These are phyloP conservation scores for Conus ventricosus DNA, from an alignment of 1,140 invertebrate species.

Conservation along the genomic window DNA sequence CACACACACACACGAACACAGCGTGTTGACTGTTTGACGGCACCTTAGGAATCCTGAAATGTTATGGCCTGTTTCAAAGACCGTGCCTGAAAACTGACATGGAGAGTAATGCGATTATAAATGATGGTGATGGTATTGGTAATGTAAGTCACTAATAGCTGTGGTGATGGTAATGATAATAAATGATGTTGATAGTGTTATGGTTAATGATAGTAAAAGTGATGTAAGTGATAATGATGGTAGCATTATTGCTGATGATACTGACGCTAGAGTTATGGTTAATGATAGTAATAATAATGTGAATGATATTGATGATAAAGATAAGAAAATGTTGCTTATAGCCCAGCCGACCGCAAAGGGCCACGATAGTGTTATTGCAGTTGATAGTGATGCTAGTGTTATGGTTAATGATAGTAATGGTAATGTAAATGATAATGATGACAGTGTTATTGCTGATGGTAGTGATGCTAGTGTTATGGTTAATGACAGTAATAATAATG, in stretches of 20 bases:
- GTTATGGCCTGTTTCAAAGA: too few species aligned
- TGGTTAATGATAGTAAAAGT: background rate
- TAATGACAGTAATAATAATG: slow-evolving; percentile 12
- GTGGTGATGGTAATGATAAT: background rate
- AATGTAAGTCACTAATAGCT: background rate
- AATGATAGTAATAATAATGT: too few species aligned
- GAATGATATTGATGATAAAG: background rate
- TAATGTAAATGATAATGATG: background rate
- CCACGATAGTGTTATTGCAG: too few species aligned
- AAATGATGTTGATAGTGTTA: background rate
- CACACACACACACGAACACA: too few species aligned
- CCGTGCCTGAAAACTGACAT: too few species aligned
- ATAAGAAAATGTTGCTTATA: too few species aligned
- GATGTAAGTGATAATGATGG: background rate
- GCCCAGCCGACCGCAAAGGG: too few species aligned
- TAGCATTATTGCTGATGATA: background rate
- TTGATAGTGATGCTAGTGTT: background rate
- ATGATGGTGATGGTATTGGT: too few species aligned
- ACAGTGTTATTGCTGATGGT: background rate
- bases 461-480: background rate
- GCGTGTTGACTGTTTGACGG: too few species aligned
- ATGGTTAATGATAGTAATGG: background rate
- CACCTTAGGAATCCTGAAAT: too few species aligned
- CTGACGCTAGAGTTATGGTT: background rate
- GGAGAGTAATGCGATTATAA: too few species aligned